phyloP scores from a whole-genome alignment of 2,797 vertebrate genomes.

The Sphenodon punctatus region DNA sequence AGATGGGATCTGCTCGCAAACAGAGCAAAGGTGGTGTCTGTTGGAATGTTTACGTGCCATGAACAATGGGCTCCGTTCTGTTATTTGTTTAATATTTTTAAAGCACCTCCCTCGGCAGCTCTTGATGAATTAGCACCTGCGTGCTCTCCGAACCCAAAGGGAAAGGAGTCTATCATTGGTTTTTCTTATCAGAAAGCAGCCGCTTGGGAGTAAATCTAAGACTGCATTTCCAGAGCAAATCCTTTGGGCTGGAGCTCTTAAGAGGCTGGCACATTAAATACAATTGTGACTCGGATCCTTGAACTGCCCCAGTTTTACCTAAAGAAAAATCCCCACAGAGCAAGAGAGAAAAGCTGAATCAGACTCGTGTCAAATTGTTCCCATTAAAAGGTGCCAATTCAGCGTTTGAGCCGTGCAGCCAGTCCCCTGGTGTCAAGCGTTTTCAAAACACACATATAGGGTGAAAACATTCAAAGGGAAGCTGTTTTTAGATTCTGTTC shows the following conservation, averaged over 20 bases:
- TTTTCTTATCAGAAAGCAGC: neutral
- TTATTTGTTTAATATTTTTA: neutral
- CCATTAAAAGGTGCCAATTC: conserved; percentile 22
- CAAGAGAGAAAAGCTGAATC: neutral
- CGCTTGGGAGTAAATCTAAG: neutral
- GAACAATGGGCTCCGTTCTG: neutral
- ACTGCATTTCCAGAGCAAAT: neutral
- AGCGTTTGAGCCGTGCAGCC: neutral
- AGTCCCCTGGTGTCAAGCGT: neutral
- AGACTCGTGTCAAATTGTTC: neutral
- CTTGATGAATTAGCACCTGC: neutral
- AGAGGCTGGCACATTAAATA: neutral
- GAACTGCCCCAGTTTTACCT: neutral
- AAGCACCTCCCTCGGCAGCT: neutral
- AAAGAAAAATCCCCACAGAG: fast-evolving
- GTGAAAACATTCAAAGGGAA: conserved; percentile 16
- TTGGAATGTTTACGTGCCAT: neutral
- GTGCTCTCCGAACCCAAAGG: neutral
- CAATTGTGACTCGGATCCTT: neutral
- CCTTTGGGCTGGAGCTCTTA: neutral
- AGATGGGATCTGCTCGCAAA: neutral
- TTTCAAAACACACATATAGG: neutral
- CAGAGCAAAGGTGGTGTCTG: neutral
- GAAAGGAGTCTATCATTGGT: neutral
- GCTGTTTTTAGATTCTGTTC: conserved; percentile 47